These are phyloP conservation scores for Platorchestia sp. DNA, from an alignment of 1,140 invertebrate species.

Conservation along the genomic window DNA sequence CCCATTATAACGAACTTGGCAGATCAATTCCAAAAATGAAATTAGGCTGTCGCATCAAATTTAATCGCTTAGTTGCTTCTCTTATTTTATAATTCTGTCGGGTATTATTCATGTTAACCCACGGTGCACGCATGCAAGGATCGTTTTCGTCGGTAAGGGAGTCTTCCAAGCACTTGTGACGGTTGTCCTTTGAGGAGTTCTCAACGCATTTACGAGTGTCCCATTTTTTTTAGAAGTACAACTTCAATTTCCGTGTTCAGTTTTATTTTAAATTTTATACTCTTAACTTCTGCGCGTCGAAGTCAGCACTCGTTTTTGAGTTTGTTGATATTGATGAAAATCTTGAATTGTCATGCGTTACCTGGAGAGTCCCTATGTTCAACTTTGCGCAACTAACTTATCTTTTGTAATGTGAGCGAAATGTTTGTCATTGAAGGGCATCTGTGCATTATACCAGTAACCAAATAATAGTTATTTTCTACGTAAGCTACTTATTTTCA, in stretches of 20 bases:
- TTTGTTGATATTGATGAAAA: neutral
- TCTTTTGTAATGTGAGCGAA: neutral
- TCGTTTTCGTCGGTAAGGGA: neutral
- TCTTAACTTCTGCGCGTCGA: neutral
- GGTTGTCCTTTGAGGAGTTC: neutral
- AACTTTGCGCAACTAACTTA: neutral
- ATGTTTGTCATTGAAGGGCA: neutral
- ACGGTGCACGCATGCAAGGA: neutral
- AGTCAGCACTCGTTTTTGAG: neutral
- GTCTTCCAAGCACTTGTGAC: neutral
- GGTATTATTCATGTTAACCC: neutral
- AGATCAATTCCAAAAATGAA: neutral
- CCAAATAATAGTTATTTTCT: constrained; percentile 10
- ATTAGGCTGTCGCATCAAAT: neutral
- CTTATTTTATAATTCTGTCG: neutral
- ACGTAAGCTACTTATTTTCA: neutral
- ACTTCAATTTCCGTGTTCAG: neutral
- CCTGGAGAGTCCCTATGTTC: neutral
- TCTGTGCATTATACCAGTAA: constrained; percentile 8
- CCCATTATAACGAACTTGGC: neutral
- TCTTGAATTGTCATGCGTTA: neutral
- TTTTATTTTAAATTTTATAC: neutral
- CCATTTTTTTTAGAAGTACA: neutral
- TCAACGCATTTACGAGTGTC: neutral
- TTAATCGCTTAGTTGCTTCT: neutral